Percentiles rank a stretch among this genome's conserved stretches.
Evolutionary conservation across 35 echinoderm and acorn worm genomes (phyloP).

Genomic region (Diadema setosum): DNA sequence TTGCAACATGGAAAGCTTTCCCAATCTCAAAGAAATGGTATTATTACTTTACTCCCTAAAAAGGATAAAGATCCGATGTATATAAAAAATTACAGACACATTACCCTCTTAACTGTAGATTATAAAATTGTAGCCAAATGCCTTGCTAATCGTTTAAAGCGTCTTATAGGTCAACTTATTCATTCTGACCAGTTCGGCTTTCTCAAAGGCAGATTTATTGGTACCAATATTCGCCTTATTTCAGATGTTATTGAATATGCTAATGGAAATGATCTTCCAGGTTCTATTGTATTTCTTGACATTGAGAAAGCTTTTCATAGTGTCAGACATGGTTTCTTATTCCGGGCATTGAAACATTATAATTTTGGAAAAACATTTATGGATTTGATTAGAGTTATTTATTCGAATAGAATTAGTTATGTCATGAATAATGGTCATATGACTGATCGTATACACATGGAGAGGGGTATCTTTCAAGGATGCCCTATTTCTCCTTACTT

Average conservation of each 20-base stretch:
- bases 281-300: too few relatives aligned
- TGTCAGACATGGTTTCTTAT: neutral
- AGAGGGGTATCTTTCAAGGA: slow-evolving; percentile 17
- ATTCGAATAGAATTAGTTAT: neutral
- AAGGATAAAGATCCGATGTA: slow-evolving; percentile 14
- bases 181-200: too few relatives aligned
- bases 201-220: too few relatives aligned
- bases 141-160: neutral
- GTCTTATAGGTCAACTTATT: neutral
- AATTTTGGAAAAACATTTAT: slow-evolving; percentile 26
- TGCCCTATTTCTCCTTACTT: neutral
- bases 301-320: too few relatives aligned
- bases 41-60: neutral
- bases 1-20: neutral
- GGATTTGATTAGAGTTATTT: neutral
- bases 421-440: slow-evolving; percentile 17
- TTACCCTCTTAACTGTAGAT: slow-evolving; percentile 5
- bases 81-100: slow-evolving; percentile 27
- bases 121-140: neutral
- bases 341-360: neutral
- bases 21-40: neutral
- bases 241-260: too few relatives aligned
- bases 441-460: neutral
- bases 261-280: too few relatives aligned
- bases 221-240: too few relatives aligned